Base-by-base conservation (phyloP, 2,888 invertebrate genomes). In the Acheta domesticus region DNA sequence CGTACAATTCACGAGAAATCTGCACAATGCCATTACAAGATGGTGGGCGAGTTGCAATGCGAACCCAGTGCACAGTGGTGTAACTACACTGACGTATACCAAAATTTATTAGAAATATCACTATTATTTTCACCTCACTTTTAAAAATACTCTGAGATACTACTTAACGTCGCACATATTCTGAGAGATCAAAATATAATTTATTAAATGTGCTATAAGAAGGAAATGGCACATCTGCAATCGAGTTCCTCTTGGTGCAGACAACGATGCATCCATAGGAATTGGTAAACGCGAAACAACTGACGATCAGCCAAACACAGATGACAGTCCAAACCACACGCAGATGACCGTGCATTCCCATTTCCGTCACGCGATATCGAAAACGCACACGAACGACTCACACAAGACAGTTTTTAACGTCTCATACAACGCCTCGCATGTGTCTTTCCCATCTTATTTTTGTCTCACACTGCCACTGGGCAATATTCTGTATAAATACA, bases 11-110 rank as follows among this genome's bases (percentile, higher is more conserved):
- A 62, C 80, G 80, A 80, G 3, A 77, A 80, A 78, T 80, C 75
- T 78, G 80, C 80, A 78, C 78, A 78, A 77, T 78, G 77, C 78
- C 73, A 78, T 49, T 77, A 80, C 78, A 80, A 80, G 80, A 80
- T 80, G 80, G 80, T 77, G 80, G 80, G 62, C 62, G 62, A 62
- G 62, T 62, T 19, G 62, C 62, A 62, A 62, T 62, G 62, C 62
- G n/a, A 62, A 19, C 62, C n/a, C 62, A n/a, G 62, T 62, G 62
- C 62, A 12, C 62, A 62, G 62, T 62, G 62, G 62, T 62, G 62
- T 62, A 62, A 62, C 62, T 62, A 62, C 62, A 62, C 62, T 62
- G 62, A 62, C 62, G 62, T 62, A 62, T 62, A 62, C 62, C 62
- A 62, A 62, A 62, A 62, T 62, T 62, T 62, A 62, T 62, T 62